Evolutionary conservation across 2,113 vertebrate genomes (phyloP).

Genomic region (Phaethon lepturus): DNA sequence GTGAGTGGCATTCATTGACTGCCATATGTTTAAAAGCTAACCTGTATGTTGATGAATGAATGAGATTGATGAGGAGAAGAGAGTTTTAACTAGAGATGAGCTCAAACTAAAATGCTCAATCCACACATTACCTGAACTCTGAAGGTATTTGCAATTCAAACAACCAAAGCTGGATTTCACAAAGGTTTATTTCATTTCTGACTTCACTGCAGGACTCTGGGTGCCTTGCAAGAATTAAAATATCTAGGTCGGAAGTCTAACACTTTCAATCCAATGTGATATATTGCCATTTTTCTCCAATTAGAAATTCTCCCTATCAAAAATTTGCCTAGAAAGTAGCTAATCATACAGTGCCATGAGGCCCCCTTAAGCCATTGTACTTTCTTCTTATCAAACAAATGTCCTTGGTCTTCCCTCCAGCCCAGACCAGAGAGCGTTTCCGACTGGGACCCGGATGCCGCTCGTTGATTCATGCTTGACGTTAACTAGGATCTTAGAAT

Average conservation of each 20-base stretch:
- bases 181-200: constrained; percentile 48
- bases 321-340: background rate
- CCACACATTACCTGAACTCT: background rate
- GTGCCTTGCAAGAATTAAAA: constrained; percentile 1
- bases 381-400: background rate
- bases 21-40: constrained; percentile 75
- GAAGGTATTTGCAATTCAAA: constrained; percentile 33
- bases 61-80: constrained; percentile 41
- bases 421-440: background rate
- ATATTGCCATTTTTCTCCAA: background rate
- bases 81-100: constrained; percentile 39
- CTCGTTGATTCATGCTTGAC: background rate
- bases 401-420: background rate
- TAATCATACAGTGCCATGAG: background rate
- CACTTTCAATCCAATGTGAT: background rate
- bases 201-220: background rate
- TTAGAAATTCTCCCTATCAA: background rate
- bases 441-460: background rate
- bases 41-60: constrained; percentile 67
- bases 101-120: background rate
- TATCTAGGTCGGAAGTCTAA: background rate
- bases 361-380: background rate
- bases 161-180: constrained; percentile 16
- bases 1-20: constrained; percentile 78
- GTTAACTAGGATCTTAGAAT: background rate